Conservation (phyloP, 2,797 vertebrate species). For the Syngnathus rostellatus region DNA sequence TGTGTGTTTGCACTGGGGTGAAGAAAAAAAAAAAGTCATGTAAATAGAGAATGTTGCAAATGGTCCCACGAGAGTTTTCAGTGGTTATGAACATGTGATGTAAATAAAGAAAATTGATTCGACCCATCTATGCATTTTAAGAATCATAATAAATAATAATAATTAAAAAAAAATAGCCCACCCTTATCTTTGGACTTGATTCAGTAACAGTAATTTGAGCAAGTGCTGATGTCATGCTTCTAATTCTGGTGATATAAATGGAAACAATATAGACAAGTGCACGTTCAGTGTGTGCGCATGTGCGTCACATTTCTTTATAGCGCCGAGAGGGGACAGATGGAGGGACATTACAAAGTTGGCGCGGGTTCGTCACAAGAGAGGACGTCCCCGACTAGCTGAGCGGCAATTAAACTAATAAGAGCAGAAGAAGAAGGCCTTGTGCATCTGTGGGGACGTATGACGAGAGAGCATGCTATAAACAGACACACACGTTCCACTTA, state of each 20-base stretch:
- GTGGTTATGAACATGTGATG: conserved; percentile 18
- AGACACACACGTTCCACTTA: conserved; percentile 2
- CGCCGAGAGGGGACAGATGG: conserved; percentile 2
- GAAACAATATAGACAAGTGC: conserved; percentile 1
- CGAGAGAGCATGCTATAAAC: not conserved
- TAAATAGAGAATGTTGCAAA: conserved; percentile 31
- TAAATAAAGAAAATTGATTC: conserved; percentile 46
- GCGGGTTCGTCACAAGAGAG: not conserved
- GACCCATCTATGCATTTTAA: not conserved
- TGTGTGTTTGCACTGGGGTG: conserved; percentile 19
- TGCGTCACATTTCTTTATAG: conserved; percentile 2
- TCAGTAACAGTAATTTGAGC: not conserved
- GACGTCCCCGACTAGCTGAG: conserved; percentile 6
- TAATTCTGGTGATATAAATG: conserved; percentile 2
- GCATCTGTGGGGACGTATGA: conserved; percentile 31
- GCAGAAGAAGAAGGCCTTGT: conserved; percentile 6
- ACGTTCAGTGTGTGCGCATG: not conserved
- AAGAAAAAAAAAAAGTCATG: conserved; percentile 13
- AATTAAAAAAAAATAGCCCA: not conserved
- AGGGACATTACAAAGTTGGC: conserved; percentile 5
- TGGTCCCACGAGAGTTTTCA: not conserved
- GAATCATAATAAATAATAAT: not conserved
- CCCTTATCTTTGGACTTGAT: not conserved
- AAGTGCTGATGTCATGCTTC: not conserved
- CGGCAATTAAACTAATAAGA: conserved; percentile 10